Percentiles rank a stretch among this genome's conserved stretches.
These are phyloP conservation scores for Hesperia comma DNA, from an alignment of 2,888 invertebrate genomes.

Conservation along the genomic window DNA sequence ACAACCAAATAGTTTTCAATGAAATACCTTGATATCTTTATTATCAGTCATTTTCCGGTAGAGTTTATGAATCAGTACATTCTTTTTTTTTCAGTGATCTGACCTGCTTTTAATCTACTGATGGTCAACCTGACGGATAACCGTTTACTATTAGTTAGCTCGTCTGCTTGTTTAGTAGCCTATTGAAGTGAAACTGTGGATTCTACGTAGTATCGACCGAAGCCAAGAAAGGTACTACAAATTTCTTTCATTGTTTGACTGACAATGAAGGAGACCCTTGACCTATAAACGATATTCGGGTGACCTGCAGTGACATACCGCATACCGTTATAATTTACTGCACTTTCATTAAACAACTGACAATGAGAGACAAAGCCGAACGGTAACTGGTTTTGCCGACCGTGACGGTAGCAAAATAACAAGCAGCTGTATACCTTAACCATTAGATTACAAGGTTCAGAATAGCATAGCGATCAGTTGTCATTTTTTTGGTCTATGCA, in stretches of 20 bases:
- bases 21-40: no score
- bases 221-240: not conserved
- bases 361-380: slow-evolving; percentile 51
- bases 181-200: no score
- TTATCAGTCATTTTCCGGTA: no score
- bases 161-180: no score
- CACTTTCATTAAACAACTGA: slow-evolving; percentile 31
- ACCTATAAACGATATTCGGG: slow-evolving; percentile 45
- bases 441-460: not conserved
- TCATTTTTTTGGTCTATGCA: slow-evolving; percentile 3
- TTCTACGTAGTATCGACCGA: no score
- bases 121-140: no score
- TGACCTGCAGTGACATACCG: slow-evolving; percentile 49
- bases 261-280: slow-evolving; percentile 28
- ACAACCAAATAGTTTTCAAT: no score
- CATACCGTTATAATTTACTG: slow-evolving; percentile 42
- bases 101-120: no score
- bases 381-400: slow-evolving; percentile 48
- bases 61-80: no score
- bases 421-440: not conserved
- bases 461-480: not conserved
- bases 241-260: slow-evolving; percentile 4
- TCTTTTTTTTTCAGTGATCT: no score
- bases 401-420: not conserved
- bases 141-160: no score